Evolutionary conservation across 2,888 invertebrate species (phyloP), one percentile per base, ranked within the genome.

Genomic region (Drosophila quasianomalipes): DNA sequence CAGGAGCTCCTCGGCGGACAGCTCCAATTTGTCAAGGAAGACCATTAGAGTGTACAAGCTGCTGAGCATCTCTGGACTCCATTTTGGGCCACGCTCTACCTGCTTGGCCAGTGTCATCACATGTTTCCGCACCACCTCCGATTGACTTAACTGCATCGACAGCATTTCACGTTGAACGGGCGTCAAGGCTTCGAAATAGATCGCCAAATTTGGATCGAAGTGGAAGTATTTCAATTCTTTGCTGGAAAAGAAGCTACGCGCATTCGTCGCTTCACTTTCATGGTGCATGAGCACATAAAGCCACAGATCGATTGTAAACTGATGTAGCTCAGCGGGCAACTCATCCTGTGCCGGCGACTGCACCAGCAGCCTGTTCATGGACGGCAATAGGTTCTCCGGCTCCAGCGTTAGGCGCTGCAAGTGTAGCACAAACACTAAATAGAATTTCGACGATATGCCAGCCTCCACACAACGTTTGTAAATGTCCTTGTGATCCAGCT

Each of bases 301-400:
- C 60, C 92, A 88, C 9, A 93, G 68, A 72, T 92, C 92, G 26
- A 93, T 76, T 55, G 86, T 89, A 1, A 92, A 73, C 30, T 91
- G 85, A 4, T 85, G 75, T 65, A 91, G 0, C 3, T 31, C 31
- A 0, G 22, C 6, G 1, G 78, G 71, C 51, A 75, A 0, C 0
- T 47, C 47, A 16, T 26, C 16, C 26, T 47, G 22, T 47, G 9
- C 16, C 16, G 47, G 14, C 47, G 47, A 47, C 16, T 22, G 16
- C 47, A 47, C 16, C 26, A 47, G 70, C 30, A 82, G 70, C 10
- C 68, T 66, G 30, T 87, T 37, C 61, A 91, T 78, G 49, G 83
- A 87, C 53, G 81, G 79, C 31, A 89, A 26, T 39, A 91, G 52
- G 19, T 75, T 73, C n/a, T 47, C 47, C 4, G 26, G 16, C 26